These are phyloP conservation scores for Ivindomyrus marchei DNA, from an alignment of 2,113 vertebrate species.

Conservation along the genomic window DNA sequence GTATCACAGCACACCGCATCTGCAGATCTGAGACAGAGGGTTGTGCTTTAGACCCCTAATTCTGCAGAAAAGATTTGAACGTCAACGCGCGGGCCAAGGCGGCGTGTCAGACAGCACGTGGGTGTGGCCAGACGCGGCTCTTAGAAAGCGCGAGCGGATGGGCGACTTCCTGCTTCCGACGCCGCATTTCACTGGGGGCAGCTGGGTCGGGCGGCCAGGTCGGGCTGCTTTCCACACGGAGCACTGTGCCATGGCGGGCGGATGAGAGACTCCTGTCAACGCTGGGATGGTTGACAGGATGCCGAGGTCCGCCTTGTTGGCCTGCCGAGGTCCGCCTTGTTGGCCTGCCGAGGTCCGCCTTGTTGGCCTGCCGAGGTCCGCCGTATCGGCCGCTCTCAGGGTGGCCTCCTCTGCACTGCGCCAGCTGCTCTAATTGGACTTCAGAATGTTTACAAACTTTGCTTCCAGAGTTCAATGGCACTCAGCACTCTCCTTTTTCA, in stretches of 20 bases:
- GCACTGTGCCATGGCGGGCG: neutral
- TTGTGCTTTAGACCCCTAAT: neutral
- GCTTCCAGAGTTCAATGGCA: constrained; percentile 38
- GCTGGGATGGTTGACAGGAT: neutral
- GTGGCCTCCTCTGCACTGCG: constrained; percentile 48
- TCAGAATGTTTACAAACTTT: constrained; percentile 36
- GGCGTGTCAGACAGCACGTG: neutral
- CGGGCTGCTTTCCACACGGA: neutral
- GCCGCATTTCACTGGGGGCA: neutral
- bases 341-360: too few relatives aligned
- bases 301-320: neutral
- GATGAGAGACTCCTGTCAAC: constrained; percentile 1
- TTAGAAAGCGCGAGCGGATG: neutral
- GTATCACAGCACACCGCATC: neutral
- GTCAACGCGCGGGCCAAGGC: neutral
- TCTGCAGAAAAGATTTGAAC: neutral
- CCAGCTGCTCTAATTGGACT: constrained; percentile 50
- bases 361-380: neutral
- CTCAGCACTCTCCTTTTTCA: constrained; percentile 19
- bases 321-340: neutral
- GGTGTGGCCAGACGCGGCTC: neutral
- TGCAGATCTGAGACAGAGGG: neutral
- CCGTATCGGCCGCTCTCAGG: neutral
- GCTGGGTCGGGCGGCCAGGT: neutral
- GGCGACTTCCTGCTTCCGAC: neutral